Conservation (phyloP, 2,888 invertebrate species). For the Cosmia trapezina region DNA sequence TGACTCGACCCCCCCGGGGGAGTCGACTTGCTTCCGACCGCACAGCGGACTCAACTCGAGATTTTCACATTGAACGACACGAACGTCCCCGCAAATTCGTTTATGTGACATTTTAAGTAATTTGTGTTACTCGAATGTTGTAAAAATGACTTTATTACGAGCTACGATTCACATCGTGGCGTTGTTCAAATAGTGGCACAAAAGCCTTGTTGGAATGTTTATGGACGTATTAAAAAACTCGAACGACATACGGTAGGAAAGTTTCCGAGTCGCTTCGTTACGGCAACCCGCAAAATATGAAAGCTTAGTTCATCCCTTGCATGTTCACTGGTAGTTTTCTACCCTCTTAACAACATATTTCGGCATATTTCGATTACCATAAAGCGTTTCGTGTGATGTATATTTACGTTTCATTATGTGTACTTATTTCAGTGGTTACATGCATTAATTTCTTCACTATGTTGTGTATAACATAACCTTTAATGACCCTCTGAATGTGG, state of each 20-base stretch:
- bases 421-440: constrained; percentile 76
- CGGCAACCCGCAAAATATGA: constrained; percentile 86
- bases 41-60: constrained; percentile 68
- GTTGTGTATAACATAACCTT: constrained; percentile 64
- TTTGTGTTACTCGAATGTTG: constrained; percentile 77
- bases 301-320: constrained; percentile 89
- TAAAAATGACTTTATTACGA: constrained; percentile 83
- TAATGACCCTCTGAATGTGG: constrained; percentile 53
- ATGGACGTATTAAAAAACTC: constrained; percentile 84
- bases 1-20: constrained; percentile 86
- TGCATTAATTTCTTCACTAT: constrained; percentile 82
- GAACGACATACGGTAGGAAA: constrained; percentile 82
- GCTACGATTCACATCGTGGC: constrained; percentile 73
- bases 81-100: constrained; percentile 77
- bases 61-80: constrained; percentile 72
- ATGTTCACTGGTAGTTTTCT: constrained; percentile 89
- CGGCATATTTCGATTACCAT: constrained; percentile 91
- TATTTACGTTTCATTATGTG: constrained; percentile 84
- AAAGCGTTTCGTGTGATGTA: constrained; percentile 89
- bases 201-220: constrained; percentile 84
- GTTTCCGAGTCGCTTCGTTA: constrained; percentile 84
- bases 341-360: constrained; percentile 90
- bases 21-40: constrained; percentile 77
- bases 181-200: constrained; percentile 80
- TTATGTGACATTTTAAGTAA: constrained; percentile 76